phyloP scores from a whole-genome alignment of 2,797 vertebrate genomes.

The Cyclopterus lumpus region DNA sequence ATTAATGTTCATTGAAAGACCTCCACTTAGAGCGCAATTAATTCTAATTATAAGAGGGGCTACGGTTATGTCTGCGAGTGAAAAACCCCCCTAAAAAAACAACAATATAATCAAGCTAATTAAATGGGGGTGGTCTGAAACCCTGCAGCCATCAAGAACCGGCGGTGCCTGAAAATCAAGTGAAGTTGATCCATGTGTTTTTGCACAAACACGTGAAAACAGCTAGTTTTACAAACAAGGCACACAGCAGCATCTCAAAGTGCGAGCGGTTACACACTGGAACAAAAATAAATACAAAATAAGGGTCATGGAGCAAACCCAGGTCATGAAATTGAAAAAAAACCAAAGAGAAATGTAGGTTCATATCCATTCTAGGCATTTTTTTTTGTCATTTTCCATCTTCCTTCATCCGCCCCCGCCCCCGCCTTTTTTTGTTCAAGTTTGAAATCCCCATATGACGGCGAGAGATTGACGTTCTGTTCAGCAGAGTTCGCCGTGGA shows the following conservation, averaged over 20 bases:
- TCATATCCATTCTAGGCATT: conserved; percentile 12
- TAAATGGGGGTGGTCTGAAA: conserved; percentile 79
- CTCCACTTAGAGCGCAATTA: conserved; percentile 84
- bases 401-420: conserved; percentile 49
- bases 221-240: conserved; percentile 67
- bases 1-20: conserved; percentile 86
- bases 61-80: conserved; percentile 75
- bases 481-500: conserved; percentile 78
- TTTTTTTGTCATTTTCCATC: conserved; percentile 8
- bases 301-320: conserved; percentile 4
- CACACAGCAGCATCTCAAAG: conserved; percentile 39
- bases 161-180: conserved; percentile 74
- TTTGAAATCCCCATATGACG: conserved; percentile 76
- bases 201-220: conserved; percentile 60
- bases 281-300: conserved; percentile 9
- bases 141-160: conserved; percentile 74
- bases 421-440: conserved; percentile 64
- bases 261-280: conserved; percentile 14
- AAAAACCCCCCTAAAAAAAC: conserved; percentile 58
- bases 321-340: neutral
- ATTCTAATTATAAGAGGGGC: conserved; percentile 84
- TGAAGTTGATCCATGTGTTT: conserved; percentile 73
- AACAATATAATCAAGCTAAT: conserved; percentile 85
- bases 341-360: neutral
- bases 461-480: conserved; percentile 74